A percentile compares a stretch with the other conserved stretches of the same genome.
Conservation (phyloP, 2,113 vertebrate species). For the Synodontis membranacea region DNA sequence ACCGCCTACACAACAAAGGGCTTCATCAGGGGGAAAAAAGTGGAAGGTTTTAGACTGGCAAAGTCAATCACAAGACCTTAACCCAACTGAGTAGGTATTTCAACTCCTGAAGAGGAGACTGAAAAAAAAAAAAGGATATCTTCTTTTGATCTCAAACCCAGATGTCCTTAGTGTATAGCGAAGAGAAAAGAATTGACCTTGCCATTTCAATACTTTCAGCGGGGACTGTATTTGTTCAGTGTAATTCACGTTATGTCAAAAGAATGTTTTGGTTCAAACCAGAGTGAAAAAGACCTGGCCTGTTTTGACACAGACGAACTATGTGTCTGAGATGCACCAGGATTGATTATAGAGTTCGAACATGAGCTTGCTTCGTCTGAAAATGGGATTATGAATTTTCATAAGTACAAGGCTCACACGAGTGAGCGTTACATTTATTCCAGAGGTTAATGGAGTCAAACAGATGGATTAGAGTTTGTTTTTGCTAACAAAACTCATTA, state of each 20-base stretch:
- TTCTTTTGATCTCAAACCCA: background rate
- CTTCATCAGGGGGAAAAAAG: background rate
- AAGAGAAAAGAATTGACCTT: background rate
- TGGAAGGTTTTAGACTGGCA: background rate
- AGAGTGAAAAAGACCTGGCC: background rate
- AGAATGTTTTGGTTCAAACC: background rate
- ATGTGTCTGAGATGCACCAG: background rate
- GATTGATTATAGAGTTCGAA: background rate
- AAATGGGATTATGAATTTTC: background rate
- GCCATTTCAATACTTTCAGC: background rate
- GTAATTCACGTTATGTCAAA: background rate
- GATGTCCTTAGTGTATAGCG: background rate
- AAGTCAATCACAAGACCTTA: background rate
- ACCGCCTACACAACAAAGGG: background rate
- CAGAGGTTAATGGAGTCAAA: slow-evolving; percentile 74
- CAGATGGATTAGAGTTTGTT: slow-evolving; percentile 63
- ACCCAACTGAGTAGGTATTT: background rate
- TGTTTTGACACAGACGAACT: background rate
- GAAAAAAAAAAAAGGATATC: background rate
- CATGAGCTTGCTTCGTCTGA: background rate
- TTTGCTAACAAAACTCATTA: slow-evolving; percentile 69
- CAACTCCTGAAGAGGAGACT: background rate
- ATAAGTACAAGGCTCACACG: background rate
- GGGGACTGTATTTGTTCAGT: background rate
- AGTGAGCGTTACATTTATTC: slow-evolving; percentile 24